Conservation (phyloP, 2,888 invertebrate species). For the Paralinhomoeus sp. region DNA sequence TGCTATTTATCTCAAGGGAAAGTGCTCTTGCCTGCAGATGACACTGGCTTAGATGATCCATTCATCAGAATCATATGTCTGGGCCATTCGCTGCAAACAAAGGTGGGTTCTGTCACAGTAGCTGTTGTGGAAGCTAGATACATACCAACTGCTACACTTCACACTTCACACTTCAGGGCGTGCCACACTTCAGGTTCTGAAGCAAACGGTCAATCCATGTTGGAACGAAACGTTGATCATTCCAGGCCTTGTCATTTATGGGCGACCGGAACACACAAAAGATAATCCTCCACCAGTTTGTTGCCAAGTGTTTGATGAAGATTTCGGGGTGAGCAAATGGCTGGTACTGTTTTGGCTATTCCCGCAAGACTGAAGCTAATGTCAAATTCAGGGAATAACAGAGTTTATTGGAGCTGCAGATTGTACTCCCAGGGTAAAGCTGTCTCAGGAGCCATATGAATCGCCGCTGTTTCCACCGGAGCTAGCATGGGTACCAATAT, state of each 20-base stretch:
- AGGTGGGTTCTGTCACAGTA: too few relatives aligned
- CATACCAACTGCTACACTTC: too few relatives aligned
- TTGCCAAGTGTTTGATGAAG: slow-evolving; percentile 70
- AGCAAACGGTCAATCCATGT: slow-evolving; percentile 59
- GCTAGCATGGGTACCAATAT: slow-evolving; percentile 62
- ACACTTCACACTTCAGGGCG: too few relatives aligned
- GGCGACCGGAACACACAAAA: slow-evolving; percentile 54
- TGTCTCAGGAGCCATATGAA: slow-evolving; percentile 43
- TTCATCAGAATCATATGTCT: slow-evolving; percentile 58
- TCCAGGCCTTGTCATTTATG: slow-evolving; percentile 54
- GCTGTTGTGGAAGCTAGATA: too few relatives aligned
- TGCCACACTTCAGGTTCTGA: not conserved
- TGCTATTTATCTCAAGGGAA: slow-evolving; percentile 73
- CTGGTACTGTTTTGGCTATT: not conserved
- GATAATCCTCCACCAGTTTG: slow-evolving; percentile 56
- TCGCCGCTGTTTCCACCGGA: slow-evolving; percentile 48
- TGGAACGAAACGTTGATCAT: slow-evolving; percentile 71
- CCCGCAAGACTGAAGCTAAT: not conserved
- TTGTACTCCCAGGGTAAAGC: slow-evolving; percentile 54
- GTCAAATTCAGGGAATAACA: slow-evolving; percentile 46
- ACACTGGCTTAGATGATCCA: slow-evolving; percentile 68
- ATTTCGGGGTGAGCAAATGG: slow-evolving; percentile 22
- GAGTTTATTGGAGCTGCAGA: slow-evolving; percentile 69
- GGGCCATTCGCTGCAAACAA: slow-evolving; percentile 43
- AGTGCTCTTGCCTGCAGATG: slow-evolving; percentile 66